phyloP scores from a whole-genome alignment of 1,140 invertebrate genomes.

The Pantala flavescens region DNA sequence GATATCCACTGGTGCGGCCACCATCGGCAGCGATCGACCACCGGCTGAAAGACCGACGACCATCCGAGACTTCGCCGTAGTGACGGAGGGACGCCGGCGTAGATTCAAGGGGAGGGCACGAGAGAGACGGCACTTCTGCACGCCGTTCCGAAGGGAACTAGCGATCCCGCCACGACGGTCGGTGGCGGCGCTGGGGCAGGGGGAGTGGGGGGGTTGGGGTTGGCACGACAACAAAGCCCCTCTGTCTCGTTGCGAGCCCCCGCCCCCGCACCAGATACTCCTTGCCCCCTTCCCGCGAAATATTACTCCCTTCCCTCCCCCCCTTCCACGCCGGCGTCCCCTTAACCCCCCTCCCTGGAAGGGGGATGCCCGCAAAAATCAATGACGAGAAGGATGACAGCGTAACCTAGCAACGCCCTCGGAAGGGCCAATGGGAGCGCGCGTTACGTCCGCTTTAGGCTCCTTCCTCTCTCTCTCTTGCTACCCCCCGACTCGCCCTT shows the following conservation, averaged over 20 bases:
- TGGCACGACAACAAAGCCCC: constrained; percentile 6
- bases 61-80: too few relatives aligned
- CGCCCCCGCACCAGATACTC: neutral
- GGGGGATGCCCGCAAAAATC: constrained; percentile 18
- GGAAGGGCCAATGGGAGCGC: constrained; percentile 12
- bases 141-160: too few relatives aligned
- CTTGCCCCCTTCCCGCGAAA: neutral
- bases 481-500: constrained; percentile 7
- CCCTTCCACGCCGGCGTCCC: neutral
- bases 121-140: too few relatives aligned
- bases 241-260: neutral
- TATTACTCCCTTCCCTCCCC: constrained; percentile 7
- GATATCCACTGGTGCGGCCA: too few relatives aligned
- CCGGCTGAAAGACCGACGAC: too few relatives aligned
- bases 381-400: constrained; percentile 22
- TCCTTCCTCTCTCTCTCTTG: constrained; percentile 14
- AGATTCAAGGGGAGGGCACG: too few relatives aligned
- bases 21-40: too few relatives aligned
- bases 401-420: constrained; percentile 15
- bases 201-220: neutral
- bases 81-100: too few relatives aligned
- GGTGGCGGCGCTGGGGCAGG: neutral
- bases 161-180: neutral
- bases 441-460: neutral
- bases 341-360: neutral